Conservation (phyloP, 2,113 vertebrate species). For the Dicrurus megarhynchus region DNA sequence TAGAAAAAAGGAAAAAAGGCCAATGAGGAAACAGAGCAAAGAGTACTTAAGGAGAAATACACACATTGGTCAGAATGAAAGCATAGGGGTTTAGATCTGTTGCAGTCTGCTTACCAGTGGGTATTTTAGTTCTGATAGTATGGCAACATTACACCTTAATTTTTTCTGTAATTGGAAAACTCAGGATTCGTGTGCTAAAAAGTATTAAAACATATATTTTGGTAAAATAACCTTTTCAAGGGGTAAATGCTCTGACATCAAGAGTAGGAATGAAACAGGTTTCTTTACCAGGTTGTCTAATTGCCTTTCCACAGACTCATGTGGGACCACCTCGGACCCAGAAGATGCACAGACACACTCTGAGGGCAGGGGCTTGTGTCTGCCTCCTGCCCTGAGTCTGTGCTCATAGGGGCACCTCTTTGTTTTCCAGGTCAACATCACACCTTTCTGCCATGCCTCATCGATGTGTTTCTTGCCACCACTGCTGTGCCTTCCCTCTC, state of each 20-base stretch:
- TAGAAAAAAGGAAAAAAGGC: not conserved
- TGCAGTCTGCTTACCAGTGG: not conserved
- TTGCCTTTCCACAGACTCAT: not conserved
- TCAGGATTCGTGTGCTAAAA: not conserved
- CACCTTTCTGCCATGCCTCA: not conserved
- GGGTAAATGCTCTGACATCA: not conserved
- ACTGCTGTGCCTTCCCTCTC: not conserved
- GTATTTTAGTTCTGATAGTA: not conserved
- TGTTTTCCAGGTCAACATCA: not conserved
- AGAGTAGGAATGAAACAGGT: not conserved
- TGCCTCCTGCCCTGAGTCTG: not conserved
- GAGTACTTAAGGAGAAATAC: not conserved
- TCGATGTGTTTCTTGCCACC: rapidly evolving
- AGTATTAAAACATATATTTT: not conserved
- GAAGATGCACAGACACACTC: rapidly evolving
- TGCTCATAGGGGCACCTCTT: not conserved
- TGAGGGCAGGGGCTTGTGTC: not conserved
- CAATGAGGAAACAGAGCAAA: not conserved
- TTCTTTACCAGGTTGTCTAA: not conserved
- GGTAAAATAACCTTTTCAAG: not conserved
- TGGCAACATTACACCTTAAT: not conserved
- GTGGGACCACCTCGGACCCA: rapidly evolving
- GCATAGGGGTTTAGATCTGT: not conserved
- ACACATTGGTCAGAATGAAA: not conserved
- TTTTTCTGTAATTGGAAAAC: not conserved